Base-by-base conservation (phyloP, 2,113 vertebrate species). In the Hemiprocne comata region DNA sequence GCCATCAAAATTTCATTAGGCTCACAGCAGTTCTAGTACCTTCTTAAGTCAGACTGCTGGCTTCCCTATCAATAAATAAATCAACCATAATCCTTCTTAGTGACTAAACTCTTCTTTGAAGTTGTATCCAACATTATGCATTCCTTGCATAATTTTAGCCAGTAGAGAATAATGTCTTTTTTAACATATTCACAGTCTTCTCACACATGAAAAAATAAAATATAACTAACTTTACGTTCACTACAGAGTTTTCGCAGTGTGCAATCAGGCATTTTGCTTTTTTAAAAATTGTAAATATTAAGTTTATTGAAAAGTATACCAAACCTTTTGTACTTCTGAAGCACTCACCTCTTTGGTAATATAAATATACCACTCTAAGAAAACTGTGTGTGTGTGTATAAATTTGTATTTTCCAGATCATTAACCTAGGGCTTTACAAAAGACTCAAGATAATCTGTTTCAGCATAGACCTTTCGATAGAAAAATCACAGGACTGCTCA, bases 1-100 rank as follows among this genome's bases (percentile, higher is more conserved):
- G 77, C 96, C 90, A 94, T 96, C 95, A 95, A 97, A 96, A 95
- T 96, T 96, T 96, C 96, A 98, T 98, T 97, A 97, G 85, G 93
- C 75, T 97, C 95, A 92, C 90, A 97, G 96, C 91, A 62, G 94
- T 92, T 80, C 73, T 55, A 90, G 81, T 21, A 40, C 62, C 71
- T 94, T 96, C 91, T 96, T 86, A 96, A 94, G 78, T 24, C 95
- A 90, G 96, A 97, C 96, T 87, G 66, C 85, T 91, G 88, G 94
- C 86, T 91, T 97, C 77, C 92, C 93, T 95, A 92, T 97, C 95
- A 95, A 97, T 95, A 96, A 97, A 97, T 96, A 95, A 95, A 96
- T 97, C 96, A 97, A 96, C 94, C 69, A n/a, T 85, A 95, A 94
- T 94, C 83, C 92, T 78, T 97, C 95, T 92, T 33, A 94, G 94